These are phyloP conservation scores for Lordiphosa collinella DNA, from an alignment of 1,140 invertebrate species.

Conservation along the genomic window DNA sequence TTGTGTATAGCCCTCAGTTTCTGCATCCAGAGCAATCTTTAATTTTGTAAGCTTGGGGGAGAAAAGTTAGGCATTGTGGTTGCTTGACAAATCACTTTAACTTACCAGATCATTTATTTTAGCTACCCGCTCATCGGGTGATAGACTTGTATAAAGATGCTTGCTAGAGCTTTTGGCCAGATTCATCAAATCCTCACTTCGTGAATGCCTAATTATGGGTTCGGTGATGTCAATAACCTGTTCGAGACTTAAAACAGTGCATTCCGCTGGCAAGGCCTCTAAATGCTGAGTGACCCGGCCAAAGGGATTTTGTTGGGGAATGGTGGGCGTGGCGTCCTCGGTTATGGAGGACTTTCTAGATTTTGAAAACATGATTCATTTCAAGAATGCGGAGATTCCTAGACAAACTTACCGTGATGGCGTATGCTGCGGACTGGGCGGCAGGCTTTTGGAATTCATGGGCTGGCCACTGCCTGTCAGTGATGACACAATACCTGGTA, in stretches of 20 bases:
- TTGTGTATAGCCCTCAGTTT: constrained; percentile 68
- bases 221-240: constrained; percentile 67
- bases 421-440: constrained; percentile 86
- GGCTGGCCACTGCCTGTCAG: constrained; percentile 53
- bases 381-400: too few relatives aligned
- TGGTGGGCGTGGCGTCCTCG: constrained; percentile 23
- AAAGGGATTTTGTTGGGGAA: constrained; percentile 55
- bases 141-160: constrained; percentile 84
- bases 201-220: constrained; percentile 51
- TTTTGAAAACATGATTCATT: too few relatives aligned
- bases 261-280: constrained; percentile 59
- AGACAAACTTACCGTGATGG: constrained; percentile 76
- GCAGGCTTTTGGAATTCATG: constrained; percentile 82
- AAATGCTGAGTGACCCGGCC: constrained; percentile 63
- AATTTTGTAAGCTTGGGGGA: constrained; percentile 59
- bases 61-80: too few relatives aligned
- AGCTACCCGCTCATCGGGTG: constrained; percentile 82
- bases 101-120: constrained; percentile 86
- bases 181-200: constrained; percentile 85
- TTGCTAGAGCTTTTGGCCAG: constrained; percentile 88
- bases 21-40: constrained; percentile 67
- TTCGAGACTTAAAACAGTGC: constrained; percentile 48
- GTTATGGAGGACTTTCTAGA: constrained; percentile 73
- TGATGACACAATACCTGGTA: constrained; percentile 80
- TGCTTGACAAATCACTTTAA: too few relatives aligned